Evolutionary conservation across 2,888 invertebrate genomes (phyloP), one percentile per base, ranked within the genome.

Genomic region (Branchipolynoe longqiensis): DNA sequence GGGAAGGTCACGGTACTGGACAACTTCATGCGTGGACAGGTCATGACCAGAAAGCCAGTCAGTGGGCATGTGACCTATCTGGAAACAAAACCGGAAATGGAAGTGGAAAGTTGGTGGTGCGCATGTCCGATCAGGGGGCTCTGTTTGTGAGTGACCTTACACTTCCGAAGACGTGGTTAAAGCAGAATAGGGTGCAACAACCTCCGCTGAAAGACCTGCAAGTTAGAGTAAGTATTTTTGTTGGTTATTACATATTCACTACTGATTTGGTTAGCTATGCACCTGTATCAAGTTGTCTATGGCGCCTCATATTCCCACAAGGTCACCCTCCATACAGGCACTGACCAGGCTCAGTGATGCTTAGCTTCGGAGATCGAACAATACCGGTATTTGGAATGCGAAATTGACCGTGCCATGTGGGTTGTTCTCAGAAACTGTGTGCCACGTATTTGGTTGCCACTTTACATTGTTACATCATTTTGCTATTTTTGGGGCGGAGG

Each of bases 91-190:
- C n/a, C n/a, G n/a, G n/a, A n/a, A n/a, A 38, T 36, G 38, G 33
- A 36, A 33, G 36, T 36, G 18, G 48, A 41, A 12, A n/a, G 14
- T 8, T 78, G 0, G 25, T 48, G n/a, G 78, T 41, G n/a, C 78
- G 41, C 78, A 78, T 78, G 78, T 78, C 69, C 0, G 38, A 69
- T 22, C 0, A 18, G 0, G 78, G 78, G 0, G 18, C 41, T 25
- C 14, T 78, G 78, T 78, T 48, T 28, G 28, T 78, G 6, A 78
- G 78, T 78, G 78, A 78, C 28, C 6, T 48, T 14, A 25, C 48
- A 1, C 12, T 18, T 6, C 41, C 54, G 1, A 28, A 18, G 1
- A 2, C 41, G n/a, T 78, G 41, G 48, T 6, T 41, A 48, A 78
- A 78, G 31, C n/a, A 28, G 48, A 48, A 18, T 0, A 48, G 48